These are phyloP conservation scores for Eupelmus urozonus DNA, from an alignment of 2,888 invertebrate species.

Conservation along the genomic window DNA sequence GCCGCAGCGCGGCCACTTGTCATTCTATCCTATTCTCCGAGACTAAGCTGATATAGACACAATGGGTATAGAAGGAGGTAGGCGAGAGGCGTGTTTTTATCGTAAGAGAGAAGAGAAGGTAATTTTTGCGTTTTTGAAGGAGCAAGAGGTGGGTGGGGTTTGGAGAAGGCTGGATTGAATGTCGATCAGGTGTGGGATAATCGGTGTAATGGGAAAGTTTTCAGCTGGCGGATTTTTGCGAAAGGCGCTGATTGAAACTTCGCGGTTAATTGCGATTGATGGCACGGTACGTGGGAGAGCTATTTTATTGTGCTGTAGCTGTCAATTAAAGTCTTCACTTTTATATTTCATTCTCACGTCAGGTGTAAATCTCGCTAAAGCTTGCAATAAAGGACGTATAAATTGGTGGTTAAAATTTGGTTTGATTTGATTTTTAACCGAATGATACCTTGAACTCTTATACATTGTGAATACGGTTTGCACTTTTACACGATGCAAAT, in stretches of 20 bases:
- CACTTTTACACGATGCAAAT: too few species aligned
- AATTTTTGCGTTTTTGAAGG: not conserved
- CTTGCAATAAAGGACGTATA: not conserved
- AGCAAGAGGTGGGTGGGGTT: too few species aligned
- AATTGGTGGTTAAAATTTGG: not conserved
- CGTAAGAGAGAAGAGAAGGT: not conserved
- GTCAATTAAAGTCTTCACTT: too few species aligned
- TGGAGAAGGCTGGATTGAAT: not conserved
- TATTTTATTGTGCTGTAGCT: not conserved
- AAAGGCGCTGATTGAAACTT: constrained; percentile 9
- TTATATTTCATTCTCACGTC: too few species aligned
- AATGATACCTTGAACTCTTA: too few species aligned
- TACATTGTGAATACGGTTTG: too few species aligned
- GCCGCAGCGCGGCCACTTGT: not conserved
- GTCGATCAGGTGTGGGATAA: not conserved
- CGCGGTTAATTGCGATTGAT: constrained; percentile 1
- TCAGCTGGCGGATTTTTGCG: not conserved
- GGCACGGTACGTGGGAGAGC: not conserved
- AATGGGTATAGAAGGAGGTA: not conserved
- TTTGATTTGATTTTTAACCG: too few species aligned
- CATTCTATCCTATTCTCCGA: not conserved
- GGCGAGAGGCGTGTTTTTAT: not conserved
- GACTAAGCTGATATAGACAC: not conserved
- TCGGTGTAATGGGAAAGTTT: not conserved
- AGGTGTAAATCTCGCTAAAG: too few species aligned